Conservation (phyloP, 2,888 invertebrate species). For the Mesoligia furuncula region DNA sequence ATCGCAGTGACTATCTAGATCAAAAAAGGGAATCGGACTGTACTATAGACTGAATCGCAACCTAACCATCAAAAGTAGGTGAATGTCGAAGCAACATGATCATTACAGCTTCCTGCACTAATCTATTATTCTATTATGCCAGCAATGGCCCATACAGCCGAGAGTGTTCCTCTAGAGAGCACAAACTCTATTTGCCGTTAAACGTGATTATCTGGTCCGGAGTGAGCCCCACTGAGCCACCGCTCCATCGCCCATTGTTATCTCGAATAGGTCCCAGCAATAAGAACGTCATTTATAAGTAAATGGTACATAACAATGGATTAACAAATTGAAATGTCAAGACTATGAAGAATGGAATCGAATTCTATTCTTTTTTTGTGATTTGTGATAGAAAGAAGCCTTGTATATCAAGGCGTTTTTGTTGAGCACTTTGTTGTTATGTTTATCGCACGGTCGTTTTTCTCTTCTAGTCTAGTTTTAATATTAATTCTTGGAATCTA, state of each 20-base stretch:
- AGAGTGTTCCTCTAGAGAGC: conserved; percentile 58
- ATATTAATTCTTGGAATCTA: conserved; percentile 13
- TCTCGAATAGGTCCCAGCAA: conserved; percentile 48
- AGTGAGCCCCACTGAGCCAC: conserved; percentile 48
- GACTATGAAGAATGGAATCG: conserved; percentile 58
- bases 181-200: conserved; percentile 69
- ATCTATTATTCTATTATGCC: conserved; percentile 60
- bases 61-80: conserved; percentile 31
- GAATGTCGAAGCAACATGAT: conserved; percentile 70
- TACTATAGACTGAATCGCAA: neutral
- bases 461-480: conserved; percentile 22
- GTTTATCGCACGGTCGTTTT: conserved; percentile 14
- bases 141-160: conserved; percentile 50
- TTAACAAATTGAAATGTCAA: conserved; percentile 68
- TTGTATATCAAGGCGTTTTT: conserved; percentile 41
- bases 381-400: conserved; percentile 28
- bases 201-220: conserved; percentile 70
- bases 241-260: conserved; percentile 59
- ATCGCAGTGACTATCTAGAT: neutral
- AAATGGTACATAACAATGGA: conserved; percentile 62
- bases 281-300: conserved; percentile 53
- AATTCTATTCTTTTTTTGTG: conserved; percentile 49
- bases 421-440: conserved; percentile 28
- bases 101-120: conserved; percentile 62
- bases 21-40: conserved; percentile 5